A percentile compares a stretch with the other conserved stretches of the same genome.
Evolutionary conservation across 2,113 vertebrate species (phyloP).

Genomic region (Macquaria ambigua): DNA sequence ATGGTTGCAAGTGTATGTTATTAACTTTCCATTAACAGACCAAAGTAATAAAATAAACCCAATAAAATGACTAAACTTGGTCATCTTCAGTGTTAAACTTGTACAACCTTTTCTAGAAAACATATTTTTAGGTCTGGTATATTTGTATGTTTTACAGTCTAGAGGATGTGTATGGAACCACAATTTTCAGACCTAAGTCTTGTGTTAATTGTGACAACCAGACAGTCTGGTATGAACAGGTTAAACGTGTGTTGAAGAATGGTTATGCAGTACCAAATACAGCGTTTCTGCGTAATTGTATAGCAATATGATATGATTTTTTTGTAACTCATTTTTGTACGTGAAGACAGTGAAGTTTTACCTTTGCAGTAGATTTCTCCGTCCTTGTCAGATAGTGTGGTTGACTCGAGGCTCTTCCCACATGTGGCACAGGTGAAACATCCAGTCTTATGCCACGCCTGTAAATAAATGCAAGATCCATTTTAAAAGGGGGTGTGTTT

Average conservation of each 20-base stretch:
- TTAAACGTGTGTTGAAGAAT: neutral
- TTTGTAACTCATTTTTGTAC: neutral
- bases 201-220: neutral
- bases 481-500: neutral
- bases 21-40: no score
- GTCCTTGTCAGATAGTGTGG: constrained; percentile 94
- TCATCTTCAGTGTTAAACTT: no score
- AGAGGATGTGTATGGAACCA: neutral
- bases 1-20: neutral
- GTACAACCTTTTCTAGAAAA: neutral
- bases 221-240: neutral
- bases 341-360: constrained; percentile 53
- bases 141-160: neutral
- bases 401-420: constrained; percentile 94
- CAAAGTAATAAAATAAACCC: no score
- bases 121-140: neutral
- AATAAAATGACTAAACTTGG: no score
- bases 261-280: neutral
- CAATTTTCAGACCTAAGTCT: neutral
- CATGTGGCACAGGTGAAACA: constrained; percentile 96
- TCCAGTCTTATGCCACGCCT: constrained; percentile 94
- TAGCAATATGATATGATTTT: neutral
- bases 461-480: neutral
- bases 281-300: neutral
- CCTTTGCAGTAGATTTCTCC: constrained; percentile 98